Evolutionary conservation across 2,888 invertebrate species (phyloP), one percentile per base, ranked within the genome.

Genomic region (Hypolimnas misippus): DNA sequence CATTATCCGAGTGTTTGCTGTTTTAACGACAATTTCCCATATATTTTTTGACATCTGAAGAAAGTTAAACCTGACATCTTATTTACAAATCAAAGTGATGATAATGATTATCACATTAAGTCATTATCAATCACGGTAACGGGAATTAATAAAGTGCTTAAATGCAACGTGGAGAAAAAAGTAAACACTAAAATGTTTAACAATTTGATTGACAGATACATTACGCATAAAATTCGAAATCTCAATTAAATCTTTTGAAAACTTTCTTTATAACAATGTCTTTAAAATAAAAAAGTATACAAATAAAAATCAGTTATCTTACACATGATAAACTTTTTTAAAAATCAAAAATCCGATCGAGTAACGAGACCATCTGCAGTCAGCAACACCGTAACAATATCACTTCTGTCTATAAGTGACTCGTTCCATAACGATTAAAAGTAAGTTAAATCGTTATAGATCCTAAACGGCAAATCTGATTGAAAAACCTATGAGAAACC

Each of bases 91-190:
- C 8, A 16, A 64, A 63, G 63, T 21, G 44, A 46, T 50, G 63
- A 64, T 71, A 66, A 61, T 62, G 67, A 69, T 69, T 63, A 67
- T 67, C 50, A 61, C 66, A 72, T 74, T 74, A 73, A 74, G 72
- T 71, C 69, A 72, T 76, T 76, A 71, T 57, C 62, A 67, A 61
- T 66, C 49, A 59, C 62, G 46, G 66, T 68, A 66, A 71, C 68
- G 64, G 70, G 56, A 68, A 69, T 70, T 70, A 67, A 71, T 67
- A 62, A 67, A 58, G 66, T 61, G 66, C 62, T 69, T 69, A 72
- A 71, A 70, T 59, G 58, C 60, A 62, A 38, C 42, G 54, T 35
- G 51, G 12, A 63, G 65, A 55, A 61, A 63, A 29, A 29, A 49
- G 68, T 64, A 67, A 70, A 67, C 69, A 60, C 56, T 7, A 57